These are phyloP conservation scores for Podilymbus podiceps DNA, from an alignment of 2,113 vertebrate species.

Conservation along the genomic window DNA sequence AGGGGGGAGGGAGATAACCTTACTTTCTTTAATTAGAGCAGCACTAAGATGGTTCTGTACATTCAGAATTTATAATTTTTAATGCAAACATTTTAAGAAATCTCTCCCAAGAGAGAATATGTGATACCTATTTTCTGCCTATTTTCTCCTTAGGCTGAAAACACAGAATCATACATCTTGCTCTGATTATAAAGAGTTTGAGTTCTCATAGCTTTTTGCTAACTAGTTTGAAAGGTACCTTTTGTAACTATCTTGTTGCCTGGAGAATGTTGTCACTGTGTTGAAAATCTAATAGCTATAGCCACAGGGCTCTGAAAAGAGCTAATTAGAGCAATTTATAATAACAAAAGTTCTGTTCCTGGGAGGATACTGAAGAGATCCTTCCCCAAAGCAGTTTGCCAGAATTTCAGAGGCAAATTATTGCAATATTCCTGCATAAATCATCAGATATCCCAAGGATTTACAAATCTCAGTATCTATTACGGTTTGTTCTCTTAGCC, in stretches of 20 bases:
- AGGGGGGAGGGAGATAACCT: neutral
- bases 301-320: conserved; percentile 39
- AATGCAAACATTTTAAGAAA: neutral
- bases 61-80: neutral
- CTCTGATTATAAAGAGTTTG: neutral
- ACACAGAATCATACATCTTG: neutral
- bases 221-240: conserved; percentile 20
- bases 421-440: conserved; percentile 9
- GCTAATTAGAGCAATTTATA: conserved; percentile 59
- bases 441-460: conserved; percentile 25
- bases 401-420: conserved; percentile 24
- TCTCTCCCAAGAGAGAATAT: neutral
- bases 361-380: conserved; percentile 10
- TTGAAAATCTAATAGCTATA: conserved; percentile 40
- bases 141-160: conserved; percentile 7
- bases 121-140: neutral
- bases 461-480: conserved; percentile 1
- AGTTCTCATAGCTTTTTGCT: conserved; percentile 9
- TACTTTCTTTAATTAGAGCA: neutral
- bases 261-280: neutral
- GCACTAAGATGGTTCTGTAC: neutral
- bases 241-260: conserved; percentile 39
- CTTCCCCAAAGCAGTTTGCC: conserved; percentile 4
- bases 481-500: neutral
- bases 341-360: conserved; percentile 44